phyloP scores from a whole-genome alignment of 1,140 invertebrate species.

The Zaprionus gabonicus region DNA sequence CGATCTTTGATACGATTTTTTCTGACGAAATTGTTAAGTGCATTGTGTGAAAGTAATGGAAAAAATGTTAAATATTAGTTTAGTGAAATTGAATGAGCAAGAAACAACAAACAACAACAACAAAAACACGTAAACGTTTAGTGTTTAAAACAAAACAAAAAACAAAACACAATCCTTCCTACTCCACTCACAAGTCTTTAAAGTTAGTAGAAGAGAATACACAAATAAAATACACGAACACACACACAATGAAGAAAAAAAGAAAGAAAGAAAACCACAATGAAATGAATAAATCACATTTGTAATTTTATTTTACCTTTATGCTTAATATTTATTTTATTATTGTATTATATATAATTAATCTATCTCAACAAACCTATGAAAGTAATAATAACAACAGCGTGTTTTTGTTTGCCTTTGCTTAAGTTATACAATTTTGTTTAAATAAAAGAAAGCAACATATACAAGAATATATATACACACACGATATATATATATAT shows the following conservation, averaged over 20 bases:
- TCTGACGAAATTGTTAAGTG: constrained; percentile 80
- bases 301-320: constrained; percentile 73
- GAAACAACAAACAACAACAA: constrained; percentile 38
- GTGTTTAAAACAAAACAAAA: constrained; percentile 46
- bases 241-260: constrained; percentile 42
- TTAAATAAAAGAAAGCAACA: constrained; percentile 64
- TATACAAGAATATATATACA: constrained; percentile 47
- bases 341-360: constrained; percentile 80
- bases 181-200: constrained; percentile 27
- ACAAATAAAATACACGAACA: constrained; percentile 31
- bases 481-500: constrained; percentile 17
- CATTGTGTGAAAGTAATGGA: constrained; percentile 79
- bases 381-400: constrained; percentile 50
- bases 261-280: constrained; percentile 30
- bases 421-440: constrained; percentile 73
- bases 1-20: constrained; percentile 78
- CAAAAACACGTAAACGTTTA: constrained; percentile 41
- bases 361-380: constrained; percentile 59
- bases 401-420: constrained; percentile 68
- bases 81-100: constrained; percentile 75
- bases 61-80: constrained; percentile 79
- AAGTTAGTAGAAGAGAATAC: constrained; percentile 37
- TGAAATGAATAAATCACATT: constrained; percentile 64
- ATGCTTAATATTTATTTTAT: constrained; percentile 82
- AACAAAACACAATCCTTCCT: constrained; percentile 20